A percentile compares a stretch with the other conserved stretches of the same genome.
Conservation (phyloP, 2,113 vertebrate genomes). For the Tonatia bakeri region DNA sequence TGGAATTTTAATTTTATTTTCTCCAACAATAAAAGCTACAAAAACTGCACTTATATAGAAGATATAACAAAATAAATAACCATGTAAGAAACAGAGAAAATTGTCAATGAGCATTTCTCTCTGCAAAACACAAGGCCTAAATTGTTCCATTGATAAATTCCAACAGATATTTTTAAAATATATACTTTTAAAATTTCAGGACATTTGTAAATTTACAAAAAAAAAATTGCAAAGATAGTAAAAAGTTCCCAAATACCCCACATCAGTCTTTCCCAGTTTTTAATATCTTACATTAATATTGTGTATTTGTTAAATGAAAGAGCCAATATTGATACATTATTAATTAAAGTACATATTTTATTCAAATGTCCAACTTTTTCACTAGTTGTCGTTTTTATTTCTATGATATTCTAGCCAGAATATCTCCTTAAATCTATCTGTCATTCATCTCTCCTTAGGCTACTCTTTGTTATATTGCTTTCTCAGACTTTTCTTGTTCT, state of each 20-base stretch:
- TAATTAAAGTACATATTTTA: background rate
- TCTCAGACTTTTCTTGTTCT: background rate
- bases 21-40: background rate
- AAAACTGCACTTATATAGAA: background rate
- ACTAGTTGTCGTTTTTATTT: background rate
- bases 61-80: background rate
- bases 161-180: background rate
- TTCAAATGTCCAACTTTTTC: background rate
- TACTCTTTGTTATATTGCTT: background rate
- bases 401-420: background rate
- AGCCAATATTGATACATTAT: background rate
- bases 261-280: background rate
- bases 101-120: background rate
- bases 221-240: background rate
- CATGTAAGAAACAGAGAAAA: background rate
- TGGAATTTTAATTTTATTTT: slow-evolving; percentile 2
- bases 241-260: background rate
- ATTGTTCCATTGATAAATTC: slow-evolving; percentile 12
- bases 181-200: background rate
- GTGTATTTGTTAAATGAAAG: background rate
- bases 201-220: background rate
- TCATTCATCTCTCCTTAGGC: background rate
- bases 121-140: background rate
- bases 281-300: background rate
- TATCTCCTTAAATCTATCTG: background rate